These are phyloP conservation scores for Mesochorus sp. DNA, from an alignment of 2,888 invertebrate genomes.

Conservation along the genomic window DNA sequence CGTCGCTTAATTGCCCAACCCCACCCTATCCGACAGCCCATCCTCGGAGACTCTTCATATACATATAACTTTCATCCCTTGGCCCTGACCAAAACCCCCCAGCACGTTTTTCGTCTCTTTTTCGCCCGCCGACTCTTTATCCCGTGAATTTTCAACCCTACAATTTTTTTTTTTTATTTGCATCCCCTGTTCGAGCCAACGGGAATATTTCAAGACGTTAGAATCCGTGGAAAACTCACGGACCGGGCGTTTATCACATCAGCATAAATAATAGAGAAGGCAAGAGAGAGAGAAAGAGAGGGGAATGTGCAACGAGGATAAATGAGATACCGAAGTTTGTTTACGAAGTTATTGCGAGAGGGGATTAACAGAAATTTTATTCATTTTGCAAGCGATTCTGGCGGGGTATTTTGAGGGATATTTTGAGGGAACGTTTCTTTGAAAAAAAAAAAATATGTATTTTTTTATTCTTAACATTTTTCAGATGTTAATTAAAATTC, in stretches of 20 bases:
- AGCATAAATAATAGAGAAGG: slow-evolving; percentile 69
- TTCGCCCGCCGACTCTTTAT: slow-evolving; percentile 60
- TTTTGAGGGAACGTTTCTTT: too few relatives aligned
- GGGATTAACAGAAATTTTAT: slow-evolving; percentile 31
- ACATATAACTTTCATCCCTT: slow-evolving; percentile 48
- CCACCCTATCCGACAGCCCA: slow-evolving; percentile 59
- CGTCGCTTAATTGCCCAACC: slow-evolving; percentile 77
- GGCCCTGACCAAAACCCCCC: slow-evolving; percentile 49
- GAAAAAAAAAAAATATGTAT: too few relatives aligned
- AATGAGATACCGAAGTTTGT: slow-evolving; percentile 63
- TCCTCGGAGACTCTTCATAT: slow-evolving; percentile 43
- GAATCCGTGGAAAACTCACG: slow-evolving; percentile 65
- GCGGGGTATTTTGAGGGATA: neutral
- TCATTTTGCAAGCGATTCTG: neutral
- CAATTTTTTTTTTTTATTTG: slow-evolving; percentile 45
- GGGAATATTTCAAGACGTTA: slow-evolving; percentile 73
- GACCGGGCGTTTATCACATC: slow-evolving; percentile 72
- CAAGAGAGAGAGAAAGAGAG: too few relatives aligned
- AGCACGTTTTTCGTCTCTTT: slow-evolving; percentile 8
- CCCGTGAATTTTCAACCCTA: slow-evolving; percentile 59
- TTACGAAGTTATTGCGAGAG: slow-evolving; percentile 54
- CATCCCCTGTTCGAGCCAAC: slow-evolving; percentile 52
- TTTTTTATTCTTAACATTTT: neutral
- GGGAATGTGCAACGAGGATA: slow-evolving; percentile 52
- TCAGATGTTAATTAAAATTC: too few relatives aligned